These are phyloP conservation scores for Coturnix japonica DNA, from an alignment of 2,113 vertebrate genomes.

Conservation along the genomic window DNA sequence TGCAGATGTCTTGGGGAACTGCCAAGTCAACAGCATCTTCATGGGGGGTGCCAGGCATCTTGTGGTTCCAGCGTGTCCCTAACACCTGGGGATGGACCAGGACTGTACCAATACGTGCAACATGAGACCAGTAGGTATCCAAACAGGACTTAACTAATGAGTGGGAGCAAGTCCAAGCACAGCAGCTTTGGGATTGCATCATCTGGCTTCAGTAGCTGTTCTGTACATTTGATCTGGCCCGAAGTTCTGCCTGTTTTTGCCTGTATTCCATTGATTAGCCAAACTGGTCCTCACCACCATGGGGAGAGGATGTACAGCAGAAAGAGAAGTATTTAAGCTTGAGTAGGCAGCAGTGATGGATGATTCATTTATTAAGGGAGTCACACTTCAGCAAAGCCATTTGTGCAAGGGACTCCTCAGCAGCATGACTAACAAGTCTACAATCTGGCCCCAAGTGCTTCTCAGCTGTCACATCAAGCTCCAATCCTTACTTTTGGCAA, in stretches of 20 bases:
- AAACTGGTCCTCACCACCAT: not conserved
- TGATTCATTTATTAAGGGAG: constrained; percentile 63
- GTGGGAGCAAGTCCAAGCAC: not conserved
- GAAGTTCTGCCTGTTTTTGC: not conserved
- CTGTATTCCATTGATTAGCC: not conserved
- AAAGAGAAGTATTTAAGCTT: constrained; percentile 3
- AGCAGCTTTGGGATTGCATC: not conserved
- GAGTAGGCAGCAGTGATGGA: constrained; percentile 47
- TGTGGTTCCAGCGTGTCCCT: not conserved
- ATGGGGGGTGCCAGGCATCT: not conserved
- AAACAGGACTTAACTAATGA: not conserved
- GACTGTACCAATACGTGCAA: accelerated
- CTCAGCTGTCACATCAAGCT: constrained; percentile 8
- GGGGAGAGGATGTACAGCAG: not conserved
- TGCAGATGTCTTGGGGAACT: not conserved
- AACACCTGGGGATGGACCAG: not conserved
- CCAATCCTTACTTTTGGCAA: not conserved
- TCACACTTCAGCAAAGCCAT: not conserved
- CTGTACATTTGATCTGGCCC: not conserved
- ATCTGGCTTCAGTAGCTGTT: accelerated
- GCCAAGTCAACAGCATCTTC: not conserved
- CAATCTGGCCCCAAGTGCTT: constrained; percentile 24
- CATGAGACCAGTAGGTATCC: not conserved
- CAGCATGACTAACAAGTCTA: constrained; percentile 47
- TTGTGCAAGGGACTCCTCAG: not conserved